These are phyloP conservation scores for Phoenicopterus ruber DNA, from an alignment of 2,113 vertebrate species.

Conservation along the genomic window DNA sequence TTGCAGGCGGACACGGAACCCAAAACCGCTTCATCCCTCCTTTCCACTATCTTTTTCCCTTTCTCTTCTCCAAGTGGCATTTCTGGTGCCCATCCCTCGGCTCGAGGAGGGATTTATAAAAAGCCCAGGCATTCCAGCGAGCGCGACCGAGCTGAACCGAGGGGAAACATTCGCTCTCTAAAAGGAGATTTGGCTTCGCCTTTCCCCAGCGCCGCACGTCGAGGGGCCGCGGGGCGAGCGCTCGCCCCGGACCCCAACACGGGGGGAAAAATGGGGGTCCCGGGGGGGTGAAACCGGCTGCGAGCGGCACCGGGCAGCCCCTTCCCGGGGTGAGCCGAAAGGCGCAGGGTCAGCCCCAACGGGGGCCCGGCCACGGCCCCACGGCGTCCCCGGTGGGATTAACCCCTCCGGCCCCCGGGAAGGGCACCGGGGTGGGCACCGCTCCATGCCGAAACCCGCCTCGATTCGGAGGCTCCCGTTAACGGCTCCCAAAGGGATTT, in stretches of 20 bases:
- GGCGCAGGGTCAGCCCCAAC: fast-evolving
- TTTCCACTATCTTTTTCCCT: fast-evolving
- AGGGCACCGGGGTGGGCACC: not conserved
- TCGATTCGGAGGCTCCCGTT: fast-evolving
- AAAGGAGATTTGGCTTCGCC: constrained; percentile 41
- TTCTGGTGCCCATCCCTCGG: constrained; percentile 1
- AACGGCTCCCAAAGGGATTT: not conserved
- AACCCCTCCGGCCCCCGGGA: fast-evolving
- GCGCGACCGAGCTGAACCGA: constrained; percentile 4
- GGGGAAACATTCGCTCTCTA: constrained; percentile 40
- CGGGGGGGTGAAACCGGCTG: fast-evolving
- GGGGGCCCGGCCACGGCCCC: fast-evolving
- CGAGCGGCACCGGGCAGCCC: fast-evolving
- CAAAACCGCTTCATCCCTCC: not conserved
- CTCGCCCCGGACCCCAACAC: not conserved
- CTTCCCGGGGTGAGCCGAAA: fast-evolving
- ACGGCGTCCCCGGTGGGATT: fast-evolving
- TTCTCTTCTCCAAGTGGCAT: not conserved
- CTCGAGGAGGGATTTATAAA: constrained; percentile 16
- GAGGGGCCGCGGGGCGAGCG: not conserved
- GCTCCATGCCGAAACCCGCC: fast-evolving
- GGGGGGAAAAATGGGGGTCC: not conserved
- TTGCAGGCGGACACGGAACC: not conserved
- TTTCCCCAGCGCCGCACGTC: constrained; percentile 1
- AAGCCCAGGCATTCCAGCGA: constrained; percentile 18